A percentile compares a stretch with the other conserved stretches of the same genome.
Conservation (phyloP, 1,140 invertebrate genomes). For the Bombus breviceps region DNA sequence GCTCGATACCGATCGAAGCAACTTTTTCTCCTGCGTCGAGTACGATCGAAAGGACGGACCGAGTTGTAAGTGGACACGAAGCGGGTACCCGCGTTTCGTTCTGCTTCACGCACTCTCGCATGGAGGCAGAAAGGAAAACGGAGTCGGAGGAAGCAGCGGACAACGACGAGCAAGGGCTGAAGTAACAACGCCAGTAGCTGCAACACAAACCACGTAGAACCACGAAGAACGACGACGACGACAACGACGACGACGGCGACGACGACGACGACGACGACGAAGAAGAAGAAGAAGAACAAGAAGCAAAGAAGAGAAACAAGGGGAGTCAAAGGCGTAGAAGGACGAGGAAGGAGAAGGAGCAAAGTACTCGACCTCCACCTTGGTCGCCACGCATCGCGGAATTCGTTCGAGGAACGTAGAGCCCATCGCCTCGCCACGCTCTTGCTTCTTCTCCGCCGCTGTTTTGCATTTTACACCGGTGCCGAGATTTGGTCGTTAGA, state of each 20-base stretch:
- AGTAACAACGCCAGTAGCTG: constrained; percentile 16
- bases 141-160: constrained; percentile 3
- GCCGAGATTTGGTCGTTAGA: constrained; percentile 73
- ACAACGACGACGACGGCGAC: background rate
- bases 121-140: constrained; percentile 43
- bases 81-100: constrained; percentile 60
- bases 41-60: constrained; percentile 38
- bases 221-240: no score
- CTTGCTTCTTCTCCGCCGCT: constrained; percentile 42
- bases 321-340: background rate
- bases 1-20: constrained; percentile 13
- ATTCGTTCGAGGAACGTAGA: constrained; percentile 69
- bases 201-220: background rate
- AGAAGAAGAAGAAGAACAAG: constrained; percentile 1
- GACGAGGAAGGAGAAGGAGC: constrained; percentile 45
- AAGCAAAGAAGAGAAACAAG: constrained; percentile 12
- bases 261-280: background rate
- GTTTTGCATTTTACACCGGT: constrained; percentile 71
- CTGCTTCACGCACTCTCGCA: constrained; percentile 70
- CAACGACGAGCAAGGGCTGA: constrained; percentile 46
- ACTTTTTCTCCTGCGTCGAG: constrained; percentile 22
- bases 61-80: constrained; percentile 51
- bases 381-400: constrained; percentile 72
- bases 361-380: constrained; percentile 70
- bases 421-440: constrained; percentile 31